Conservation (phyloP, 2,797 vertebrate species). For the Rhadinocentrus ornatus region DNA sequence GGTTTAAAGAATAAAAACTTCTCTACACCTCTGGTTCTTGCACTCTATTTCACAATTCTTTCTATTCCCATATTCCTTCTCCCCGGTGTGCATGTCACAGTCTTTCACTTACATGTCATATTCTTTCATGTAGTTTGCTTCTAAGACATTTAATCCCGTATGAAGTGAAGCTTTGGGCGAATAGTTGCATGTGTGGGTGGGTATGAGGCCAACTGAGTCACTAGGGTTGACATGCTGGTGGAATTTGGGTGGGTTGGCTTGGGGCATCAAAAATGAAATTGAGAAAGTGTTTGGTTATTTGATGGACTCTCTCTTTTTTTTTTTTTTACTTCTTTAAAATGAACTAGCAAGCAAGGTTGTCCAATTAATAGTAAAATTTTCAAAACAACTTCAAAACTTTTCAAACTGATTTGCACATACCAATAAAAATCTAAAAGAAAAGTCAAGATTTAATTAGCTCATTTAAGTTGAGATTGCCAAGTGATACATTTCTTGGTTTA, state of each 20-base stretch:
- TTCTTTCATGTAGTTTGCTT: slow-evolving; percentile 56
- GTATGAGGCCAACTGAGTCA: slow-evolving; percentile 32
- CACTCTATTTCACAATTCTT: slow-evolving; percentile 50
- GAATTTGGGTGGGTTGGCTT: slow-evolving; percentile 29
- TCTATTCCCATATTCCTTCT: slow-evolving; percentile 31
- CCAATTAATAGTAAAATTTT: slow-evolving; percentile 1
- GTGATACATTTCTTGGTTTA: background rate
- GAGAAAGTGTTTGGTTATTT: slow-evolving; percentile 16
- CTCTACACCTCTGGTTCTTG: slow-evolving; percentile 36
- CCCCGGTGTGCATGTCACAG: slow-evolving; percentile 36
- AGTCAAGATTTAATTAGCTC: background rate
- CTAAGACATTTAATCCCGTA: slow-evolving; percentile 51
- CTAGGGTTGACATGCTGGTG: slow-evolving; percentile 16
- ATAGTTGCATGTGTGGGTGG: slow-evolving; percentile 25
- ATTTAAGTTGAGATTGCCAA: background rate
- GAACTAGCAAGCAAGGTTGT: background rate
- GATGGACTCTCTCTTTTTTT: background rate
- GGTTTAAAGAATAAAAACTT: slow-evolving; percentile 10
- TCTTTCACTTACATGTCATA: slow-evolving; percentile 45
- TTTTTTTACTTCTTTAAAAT: background rate
- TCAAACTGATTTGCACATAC: background rate
- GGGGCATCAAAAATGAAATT: slow-evolving; percentile 14
- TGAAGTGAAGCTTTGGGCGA: slow-evolving; percentile 31
- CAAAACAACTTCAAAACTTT: background rate
- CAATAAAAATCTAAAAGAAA: background rate